Conservation (phyloP, 2,888 invertebrate species). For the Tromatobia lineatoria region DNA sequence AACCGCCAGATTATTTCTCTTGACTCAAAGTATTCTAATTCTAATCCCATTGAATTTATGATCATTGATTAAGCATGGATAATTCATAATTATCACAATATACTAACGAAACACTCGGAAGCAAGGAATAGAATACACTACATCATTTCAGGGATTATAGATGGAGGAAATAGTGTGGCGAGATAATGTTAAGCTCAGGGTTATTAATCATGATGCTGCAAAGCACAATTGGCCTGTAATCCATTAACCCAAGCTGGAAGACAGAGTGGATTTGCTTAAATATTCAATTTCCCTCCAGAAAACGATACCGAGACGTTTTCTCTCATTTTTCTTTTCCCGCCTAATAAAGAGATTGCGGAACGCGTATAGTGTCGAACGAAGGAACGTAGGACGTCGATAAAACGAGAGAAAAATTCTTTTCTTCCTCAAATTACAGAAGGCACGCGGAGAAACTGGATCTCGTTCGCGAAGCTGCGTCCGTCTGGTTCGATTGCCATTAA, state of each 20-base stretch:
- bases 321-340: background rate
- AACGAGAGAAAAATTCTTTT: slow-evolving; percentile 27
- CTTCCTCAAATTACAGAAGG: slow-evolving; percentile 13
- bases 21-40: too few species aligned
- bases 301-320: slow-evolving; percentile 7
- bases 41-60: too few species aligned
- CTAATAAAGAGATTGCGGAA: slow-evolving; percentile 6
- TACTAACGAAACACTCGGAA: background rate
- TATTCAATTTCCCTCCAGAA: background rate
- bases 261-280: slow-evolving; percentile 11
- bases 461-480: slow-evolving; percentile 31
- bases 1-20: too few species aligned
- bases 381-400: background rate
- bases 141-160: background rate
- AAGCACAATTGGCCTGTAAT: slow-evolving; percentile 1
- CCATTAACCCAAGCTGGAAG: background rate
- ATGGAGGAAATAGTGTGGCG: background rate
- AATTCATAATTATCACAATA: too few species aligned
- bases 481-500: slow-evolving; percentile 52
- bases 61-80: too few species aligned
- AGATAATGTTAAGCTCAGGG: background rate
- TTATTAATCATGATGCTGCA: slow-evolving; percentile 9
- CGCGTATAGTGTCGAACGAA: too few species aligned
- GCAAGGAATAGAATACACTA: background rate
- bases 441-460: background rate